A percentile compares a stretch with the other conserved stretches of the same genome.
Conservation (phyloP, 2,888 invertebrate genomes). For the Pseudolycoriella hygida region DNA sequence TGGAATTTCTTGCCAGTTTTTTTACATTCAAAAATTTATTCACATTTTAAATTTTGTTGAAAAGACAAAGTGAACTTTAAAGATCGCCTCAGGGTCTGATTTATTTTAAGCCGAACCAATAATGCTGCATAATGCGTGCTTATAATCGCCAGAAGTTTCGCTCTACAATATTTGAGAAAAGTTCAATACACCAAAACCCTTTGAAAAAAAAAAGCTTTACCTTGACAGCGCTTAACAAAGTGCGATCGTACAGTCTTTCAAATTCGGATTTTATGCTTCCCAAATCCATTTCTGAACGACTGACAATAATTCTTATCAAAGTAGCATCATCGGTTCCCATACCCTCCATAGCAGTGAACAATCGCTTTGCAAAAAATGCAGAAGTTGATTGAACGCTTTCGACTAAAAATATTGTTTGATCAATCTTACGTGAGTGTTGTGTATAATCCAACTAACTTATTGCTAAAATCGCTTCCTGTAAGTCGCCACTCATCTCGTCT, state of each 20-base stretch:
- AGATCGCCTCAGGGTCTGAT: no score
- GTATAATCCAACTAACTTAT: conserved; percentile 34
- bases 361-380: conserved; percentile 48
- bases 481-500: conserved; percentile 45
- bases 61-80: no score
- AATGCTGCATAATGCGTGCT: conserved; percentile 38
- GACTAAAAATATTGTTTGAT: conserved; percentile 30
- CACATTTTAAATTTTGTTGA: no score
- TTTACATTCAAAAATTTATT: no score
- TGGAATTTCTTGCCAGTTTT: no score
- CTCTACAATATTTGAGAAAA: conserved; percentile 25
- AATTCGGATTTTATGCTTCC: conserved; percentile 50
- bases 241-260: conserved; percentile 49
- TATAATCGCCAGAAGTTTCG: conserved; percentile 51
- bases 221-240: conserved; percentile 43
- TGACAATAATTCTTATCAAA: conserved; percentile 51
- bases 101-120: conserved; percentile 31
- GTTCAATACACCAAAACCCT: conserved; percentile 5
- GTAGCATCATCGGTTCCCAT: conserved; percentile 54
- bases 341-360: conserved; percentile 50
- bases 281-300: conserved; percentile 51
- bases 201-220: conserved; percentile 24
- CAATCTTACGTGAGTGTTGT: no score
- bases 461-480: conserved; percentile 48
- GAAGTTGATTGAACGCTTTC: conserved; percentile 48